These are phyloP conservation scores for Bucco capensis DNA, from an alignment of 2,113 vertebrate genomes.

Conservation along the genomic window DNA sequence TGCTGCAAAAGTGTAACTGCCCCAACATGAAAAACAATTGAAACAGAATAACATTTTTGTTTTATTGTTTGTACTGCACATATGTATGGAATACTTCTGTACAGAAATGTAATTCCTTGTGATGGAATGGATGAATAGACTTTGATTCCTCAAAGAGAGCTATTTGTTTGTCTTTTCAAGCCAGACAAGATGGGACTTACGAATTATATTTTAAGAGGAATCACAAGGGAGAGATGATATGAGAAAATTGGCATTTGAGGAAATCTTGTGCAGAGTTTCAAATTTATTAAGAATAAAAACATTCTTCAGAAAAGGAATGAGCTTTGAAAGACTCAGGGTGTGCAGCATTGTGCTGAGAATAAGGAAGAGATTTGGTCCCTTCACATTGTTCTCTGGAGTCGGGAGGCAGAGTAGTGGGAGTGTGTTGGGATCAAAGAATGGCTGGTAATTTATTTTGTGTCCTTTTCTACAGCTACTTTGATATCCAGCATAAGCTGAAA, in stretches of 20 bases:
- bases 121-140: neutral
- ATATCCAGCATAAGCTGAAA: slow-evolving; percentile 56
- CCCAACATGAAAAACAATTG: neutral
- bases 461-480: slow-evolving; percentile 54
- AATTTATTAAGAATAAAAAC: slow-evolving; percentile 30
- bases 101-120: neutral
- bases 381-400: slow-evolving; percentile 18
- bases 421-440: slow-evolving; percentile 52
- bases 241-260: neutral
- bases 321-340: neutral
- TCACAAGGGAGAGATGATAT: neutral
- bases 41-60: neutral
- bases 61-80: neutral
- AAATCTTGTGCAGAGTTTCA: neutral
- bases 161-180: neutral
- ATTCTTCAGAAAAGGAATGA: neutral
- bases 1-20: neutral
- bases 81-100: neutral
- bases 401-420: neutral
- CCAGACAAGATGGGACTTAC: neutral
- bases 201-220: neutral
- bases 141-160: neutral
- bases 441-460: slow-evolving; percentile 59
- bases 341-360: neutral
- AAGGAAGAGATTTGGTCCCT: slow-evolving; percentile 13